These are phyloP conservation scores for Uloborus diversus DNA, from an alignment of 1,140 invertebrate genomes.

Conservation along the genomic window DNA sequence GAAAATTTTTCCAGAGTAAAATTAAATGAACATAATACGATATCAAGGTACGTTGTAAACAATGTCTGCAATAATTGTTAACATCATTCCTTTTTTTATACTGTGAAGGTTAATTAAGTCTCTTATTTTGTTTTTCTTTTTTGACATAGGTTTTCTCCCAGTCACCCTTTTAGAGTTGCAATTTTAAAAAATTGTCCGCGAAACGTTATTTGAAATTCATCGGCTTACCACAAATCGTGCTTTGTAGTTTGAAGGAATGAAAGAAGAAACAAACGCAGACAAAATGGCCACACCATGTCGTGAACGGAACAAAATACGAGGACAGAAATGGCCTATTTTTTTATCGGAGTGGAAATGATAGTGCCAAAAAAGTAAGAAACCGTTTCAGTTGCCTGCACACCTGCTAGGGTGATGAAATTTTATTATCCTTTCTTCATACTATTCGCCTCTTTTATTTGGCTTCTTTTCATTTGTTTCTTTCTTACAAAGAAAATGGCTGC, in stretches of 20 bases:
- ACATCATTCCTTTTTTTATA: no score
- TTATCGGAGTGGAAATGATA: constrained; percentile 29
- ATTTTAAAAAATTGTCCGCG: no score
- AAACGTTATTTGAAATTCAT: not conserved
- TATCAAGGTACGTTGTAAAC: no score
- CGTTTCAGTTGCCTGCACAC: constrained; percentile 6
- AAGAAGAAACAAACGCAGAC: not conserved
- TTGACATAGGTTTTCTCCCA: no score
- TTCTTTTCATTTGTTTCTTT: constrained; percentile 15
- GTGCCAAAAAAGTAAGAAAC: constrained; percentile 6
- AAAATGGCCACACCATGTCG: constrained; percentile 10
- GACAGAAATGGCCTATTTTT: constrained; percentile 43
- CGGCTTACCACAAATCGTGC: not conserved
- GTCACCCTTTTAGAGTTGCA: no score
- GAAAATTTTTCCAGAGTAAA: no score
- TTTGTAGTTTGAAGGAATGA: not conserved
- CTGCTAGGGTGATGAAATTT: constrained; percentile 47
- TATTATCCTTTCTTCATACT: constrained; percentile 30
- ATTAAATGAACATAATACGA: no score
- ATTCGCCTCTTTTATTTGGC: not conserved
- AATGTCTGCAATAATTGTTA: no score
- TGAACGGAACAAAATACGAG: constrained; percentile 25
- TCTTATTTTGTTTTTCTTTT: no score
- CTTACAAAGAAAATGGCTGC: constrained; percentile 20
- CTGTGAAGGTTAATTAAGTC: no score